phyloP scores from a whole-genome alignment of 2,113 vertebrate species.

The Neodon shergylaensis region DNA sequence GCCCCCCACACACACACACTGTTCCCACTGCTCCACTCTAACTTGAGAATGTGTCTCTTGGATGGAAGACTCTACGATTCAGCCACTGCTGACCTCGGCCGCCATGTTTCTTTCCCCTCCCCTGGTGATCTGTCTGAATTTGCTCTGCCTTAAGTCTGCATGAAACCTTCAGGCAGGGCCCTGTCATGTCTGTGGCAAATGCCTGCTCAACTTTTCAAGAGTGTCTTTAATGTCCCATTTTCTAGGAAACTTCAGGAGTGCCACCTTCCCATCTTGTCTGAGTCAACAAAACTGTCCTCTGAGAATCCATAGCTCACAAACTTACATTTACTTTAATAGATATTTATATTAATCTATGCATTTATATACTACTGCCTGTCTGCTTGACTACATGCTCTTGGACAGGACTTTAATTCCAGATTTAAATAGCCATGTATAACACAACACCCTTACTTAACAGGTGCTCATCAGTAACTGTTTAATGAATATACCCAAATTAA shows the following conservation, averaged over 20 bases:
- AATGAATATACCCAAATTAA: neutral
- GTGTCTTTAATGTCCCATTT: neutral
- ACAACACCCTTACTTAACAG: neutral
- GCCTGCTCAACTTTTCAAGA: neutral
- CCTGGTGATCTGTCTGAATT: neutral
- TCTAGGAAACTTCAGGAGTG: neutral
- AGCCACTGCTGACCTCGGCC: neutral
- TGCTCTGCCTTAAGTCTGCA: neutral
- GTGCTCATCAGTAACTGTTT: neutral
- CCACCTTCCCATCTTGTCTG: neutral
- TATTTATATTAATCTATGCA: neutral
- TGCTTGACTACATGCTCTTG: neutral
- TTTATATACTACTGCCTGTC: neutral
- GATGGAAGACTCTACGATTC: neutral
- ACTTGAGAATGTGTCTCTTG: neutral
- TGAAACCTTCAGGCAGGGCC: neutral
- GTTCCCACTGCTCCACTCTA: neutral
- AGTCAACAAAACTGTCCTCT: neutral
- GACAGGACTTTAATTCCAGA: neutral
- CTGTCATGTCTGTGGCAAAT: neutral
- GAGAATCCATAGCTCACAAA: neutral
- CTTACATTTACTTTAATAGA: neutral
- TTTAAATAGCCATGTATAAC: neutral
- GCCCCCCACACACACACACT: fast-evolving
- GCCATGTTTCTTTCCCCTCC: neutral